A percentile compares a stretch with the other conserved stretches of the same genome.
Conservation (phyloP, 2,888 invertebrate genomes). For the Corbicula japonica region DNA sequence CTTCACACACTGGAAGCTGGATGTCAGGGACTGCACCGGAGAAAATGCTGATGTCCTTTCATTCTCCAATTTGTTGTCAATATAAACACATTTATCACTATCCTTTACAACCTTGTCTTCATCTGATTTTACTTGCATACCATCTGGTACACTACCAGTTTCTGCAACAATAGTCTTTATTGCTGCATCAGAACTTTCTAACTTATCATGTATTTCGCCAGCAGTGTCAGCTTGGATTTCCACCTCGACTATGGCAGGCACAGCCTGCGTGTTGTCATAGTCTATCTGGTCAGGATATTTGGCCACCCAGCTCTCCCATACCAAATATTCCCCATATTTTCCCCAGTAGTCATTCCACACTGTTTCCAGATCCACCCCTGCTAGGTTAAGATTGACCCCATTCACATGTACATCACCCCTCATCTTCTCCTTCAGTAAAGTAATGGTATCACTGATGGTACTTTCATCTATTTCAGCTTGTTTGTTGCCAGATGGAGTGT, state of each 20-base stretch:
- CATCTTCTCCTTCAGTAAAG: not conserved
- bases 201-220: not conserved
- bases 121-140: no score
- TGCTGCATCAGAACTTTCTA: no score
- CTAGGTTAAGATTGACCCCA: constrained; percentile 47
- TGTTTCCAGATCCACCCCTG: constrained; percentile 65
- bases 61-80: no score
- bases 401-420: not conserved
- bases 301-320: constrained; percentile 83
- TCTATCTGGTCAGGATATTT: constrained; percentile 83
- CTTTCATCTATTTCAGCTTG: constrained; percentile 8
- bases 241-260: constrained; percentile 74
- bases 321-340: constrained; percentile 81
- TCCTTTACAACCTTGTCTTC: no score
- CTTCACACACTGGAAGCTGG: constrained; percentile 46
- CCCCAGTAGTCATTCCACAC: constrained; percentile 81
- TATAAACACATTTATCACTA: no score
- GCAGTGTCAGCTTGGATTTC: constrained; percentile 58
- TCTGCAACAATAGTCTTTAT: no score
- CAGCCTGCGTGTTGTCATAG: constrained; percentile 66
- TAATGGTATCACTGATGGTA: constrained; percentile 9
- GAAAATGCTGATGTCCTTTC: no score
- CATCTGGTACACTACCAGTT: no score
- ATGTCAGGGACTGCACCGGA: constrained; percentile 43
- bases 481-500: not conserved